phyloP scores from a whole-genome alignment of 1,140 invertebrate genomes.

The Sinonovacula constricta region DNA sequence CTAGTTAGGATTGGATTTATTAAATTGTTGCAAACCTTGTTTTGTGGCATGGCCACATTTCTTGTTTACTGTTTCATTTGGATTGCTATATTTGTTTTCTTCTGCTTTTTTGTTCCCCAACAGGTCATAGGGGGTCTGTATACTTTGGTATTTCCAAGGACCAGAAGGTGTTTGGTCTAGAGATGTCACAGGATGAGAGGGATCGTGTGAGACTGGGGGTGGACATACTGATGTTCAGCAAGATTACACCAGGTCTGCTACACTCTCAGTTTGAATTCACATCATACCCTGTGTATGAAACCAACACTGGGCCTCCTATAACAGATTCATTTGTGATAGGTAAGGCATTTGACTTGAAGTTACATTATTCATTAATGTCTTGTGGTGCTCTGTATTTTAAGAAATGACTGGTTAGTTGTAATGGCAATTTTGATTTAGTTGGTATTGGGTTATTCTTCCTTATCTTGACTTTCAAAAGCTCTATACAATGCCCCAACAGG shows the following conservation, averaged over 20 bases:
- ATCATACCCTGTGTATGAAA: conserved; percentile 31
- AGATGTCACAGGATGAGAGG: conserved; percentile 48
- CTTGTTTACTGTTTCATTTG: neutral
- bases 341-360: conserved; percentile 36
- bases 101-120: neutral
- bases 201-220: conserved; percentile 57
- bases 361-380: conserved; percentile 4
- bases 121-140: conserved; percentile 58
- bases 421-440: no score
- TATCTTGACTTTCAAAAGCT: no score
- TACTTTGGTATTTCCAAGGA: conserved; percentile 55
- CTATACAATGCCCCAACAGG: no score
- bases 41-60: neutral
- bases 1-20: no score
- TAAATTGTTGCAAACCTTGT: neutral
- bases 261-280: conserved; percentile 51
- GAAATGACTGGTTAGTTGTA: no score
- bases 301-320: neutral
- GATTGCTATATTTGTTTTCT: neutral
- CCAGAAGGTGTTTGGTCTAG: conserved; percentile 44
- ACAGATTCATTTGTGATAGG: neutral
- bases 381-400: no score
- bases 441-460: no score
- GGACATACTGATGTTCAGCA: conserved; percentile 53
- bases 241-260: conserved; percentile 33